phyloP scores from a whole-genome alignment of 2,113 vertebrate genomes.

The Xiphophorus couchianus region DNA sequence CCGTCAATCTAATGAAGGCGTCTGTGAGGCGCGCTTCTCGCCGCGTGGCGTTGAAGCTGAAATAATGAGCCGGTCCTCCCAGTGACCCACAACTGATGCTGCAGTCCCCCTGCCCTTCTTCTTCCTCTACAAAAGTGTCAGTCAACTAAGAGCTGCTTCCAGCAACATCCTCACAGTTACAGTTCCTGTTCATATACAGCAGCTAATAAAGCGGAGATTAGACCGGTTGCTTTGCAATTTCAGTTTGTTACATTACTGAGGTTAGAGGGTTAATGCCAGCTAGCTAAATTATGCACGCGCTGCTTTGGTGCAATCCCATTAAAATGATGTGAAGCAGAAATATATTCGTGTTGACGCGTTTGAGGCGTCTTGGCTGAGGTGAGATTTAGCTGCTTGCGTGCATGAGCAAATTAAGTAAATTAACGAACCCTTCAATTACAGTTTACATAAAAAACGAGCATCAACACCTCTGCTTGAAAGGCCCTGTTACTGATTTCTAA shows the following conservation, averaged over 20 bases:
- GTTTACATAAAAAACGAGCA: background rate
- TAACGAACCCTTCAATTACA: slow-evolving; percentile 16
- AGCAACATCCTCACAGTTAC: background rate
- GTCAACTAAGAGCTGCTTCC: slow-evolving; percentile 23
- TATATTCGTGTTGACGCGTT: slow-evolving; percentile 31
- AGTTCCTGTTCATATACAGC: slow-evolving; percentile 21
- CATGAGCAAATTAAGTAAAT: slow-evolving; percentile 24
- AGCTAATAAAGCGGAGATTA: slow-evolving; percentile 42
- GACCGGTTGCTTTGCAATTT: slow-evolving; percentile 7
- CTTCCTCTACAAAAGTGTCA: slow-evolving; percentile 20
- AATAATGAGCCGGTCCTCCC: slow-evolving; percentile 54
- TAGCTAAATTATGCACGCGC: slow-evolving; percentile 34
- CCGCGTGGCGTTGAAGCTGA: slow-evolving; percentile 14
- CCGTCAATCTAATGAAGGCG: slow-evolving; percentile 38
- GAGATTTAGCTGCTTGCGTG: slow-evolving; percentile 1
- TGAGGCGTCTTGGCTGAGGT: slow-evolving; percentile 17
- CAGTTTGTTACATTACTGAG: slow-evolving; percentile 55
- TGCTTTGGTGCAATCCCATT: slow-evolving; percentile 45
- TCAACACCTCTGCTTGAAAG: background rate
- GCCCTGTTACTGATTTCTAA: background rate
- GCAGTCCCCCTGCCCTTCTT: background rate
- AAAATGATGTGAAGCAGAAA: slow-evolving; percentile 9
- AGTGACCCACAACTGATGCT: slow-evolving; percentile 40
- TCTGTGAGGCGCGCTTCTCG: slow-evolving; percentile 10
- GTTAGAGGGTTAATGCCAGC: slow-evolving; percentile 65